Base-by-base conservation (phyloP, 2,888 invertebrate species). In the Hetaerina titia region DNA sequence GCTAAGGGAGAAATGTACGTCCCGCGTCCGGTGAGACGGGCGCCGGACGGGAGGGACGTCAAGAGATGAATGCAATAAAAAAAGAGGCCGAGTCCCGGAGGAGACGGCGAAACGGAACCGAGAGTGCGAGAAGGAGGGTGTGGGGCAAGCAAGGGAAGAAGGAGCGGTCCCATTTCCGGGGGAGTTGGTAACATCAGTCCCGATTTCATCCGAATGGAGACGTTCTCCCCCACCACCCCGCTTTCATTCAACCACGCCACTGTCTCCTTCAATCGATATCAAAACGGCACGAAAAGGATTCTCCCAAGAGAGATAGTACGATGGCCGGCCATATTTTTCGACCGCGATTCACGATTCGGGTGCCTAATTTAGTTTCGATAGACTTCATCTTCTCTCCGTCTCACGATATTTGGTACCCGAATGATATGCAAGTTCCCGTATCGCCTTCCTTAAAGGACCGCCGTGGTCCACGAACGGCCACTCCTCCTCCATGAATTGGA, bases 111-210 rank as follows among this genome's bases (percentile, higher is more conserved):
- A 45, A 45, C 1, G 45, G 45, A 45, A n/a, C n/a, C n/a, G n/a
- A n/a, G n/a, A 45, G 45, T 45, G 45, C 2, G 45, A 4, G 45
- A 45, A 45, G 45, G 1, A 45, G 45, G 4, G 45, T 1, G 45
- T 45, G 45, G 45, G 45, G 45, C 45, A 4, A 1, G 45, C 45
- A 69, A 81, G 31, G 13, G 13, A 81, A 31, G 31, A 31, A 13
- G 81, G 13, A 13, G 13, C 11, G 31, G 81, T 13, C 11, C 69
- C 69, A 69, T 69, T 81, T 81, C 69, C 69, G 17, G 22, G 69
- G 69, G 69, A 81, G 81, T 81, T 22, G 81, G 81, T 81, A 81
- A 31, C 31, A 81, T 81, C 81, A 81, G 81, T 31, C 31, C 31
- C 81, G 25, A 81, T 81, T 81, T 81, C 81, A 31, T 2, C 31